Base-by-base conservation (phyloP, 2,888 invertebrate genomes). In the Sinhomidia bicolor region DNA sequence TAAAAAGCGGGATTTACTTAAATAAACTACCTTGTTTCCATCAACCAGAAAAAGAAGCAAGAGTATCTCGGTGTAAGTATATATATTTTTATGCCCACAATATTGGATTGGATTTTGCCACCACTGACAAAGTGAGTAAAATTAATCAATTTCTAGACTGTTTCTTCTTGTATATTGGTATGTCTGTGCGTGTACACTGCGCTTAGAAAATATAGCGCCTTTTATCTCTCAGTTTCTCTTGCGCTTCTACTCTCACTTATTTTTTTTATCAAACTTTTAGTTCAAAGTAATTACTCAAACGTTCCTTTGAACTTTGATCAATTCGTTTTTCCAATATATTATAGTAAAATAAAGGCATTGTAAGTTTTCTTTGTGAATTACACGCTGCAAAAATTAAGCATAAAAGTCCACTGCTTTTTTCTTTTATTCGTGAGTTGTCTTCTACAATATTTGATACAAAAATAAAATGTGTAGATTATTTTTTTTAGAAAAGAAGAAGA, bases 241-340 rank as follows among this genome's bases (percentile, higher is more conserved):
- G n/a, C 12, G 20, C 26, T 47, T 44, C 17, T n/a, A n/a, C n/a
- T n/a, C n/a, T n/a, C n/a, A n/a, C n/a, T n/a, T n/a, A n/a, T n/a
- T n/a, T n/a, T 3, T 36, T 36, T 36, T 10, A 74, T 14, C 29
- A 47, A 12, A 74, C 74, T 74, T 47, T 26, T 44, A n/a, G n/a
- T 74, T 26, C 41, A 47, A 74, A 74, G 74, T 74, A 74, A 74
- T 74, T 74, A 74, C 74, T 74, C 47, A 74, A 74, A 47, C 44
- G 47, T 51, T 7, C 54, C 54, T 78, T 78, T 78, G 51, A 78
- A 54, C 78, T 78, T 54, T 54, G 54, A 51, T 78, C 51, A 54
- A 78, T 78, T 29, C 17, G 29, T 29, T 44, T 44, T 23, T 23
- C 14, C 10, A 20, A n/a, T 10, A 36, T 23, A 44, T 36, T 36